These are phyloP conservation scores for Picathartes gymnocephalus DNA, from an alignment of 2,113 vertebrate species.

Conservation along the genomic window DNA sequence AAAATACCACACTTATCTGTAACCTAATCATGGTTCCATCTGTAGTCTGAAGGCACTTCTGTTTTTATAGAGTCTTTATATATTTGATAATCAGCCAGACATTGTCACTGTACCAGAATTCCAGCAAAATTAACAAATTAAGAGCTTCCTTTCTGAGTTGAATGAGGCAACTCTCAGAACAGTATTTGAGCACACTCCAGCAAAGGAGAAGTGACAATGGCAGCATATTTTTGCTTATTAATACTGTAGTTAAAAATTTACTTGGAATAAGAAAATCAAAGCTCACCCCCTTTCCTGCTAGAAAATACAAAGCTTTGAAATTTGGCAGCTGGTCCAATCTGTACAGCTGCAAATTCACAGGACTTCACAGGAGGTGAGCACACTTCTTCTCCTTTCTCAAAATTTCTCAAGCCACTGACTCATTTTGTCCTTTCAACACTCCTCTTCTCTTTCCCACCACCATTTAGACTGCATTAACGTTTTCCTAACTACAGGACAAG, in stretches of 20 bases:
- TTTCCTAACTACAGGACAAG: background rate
- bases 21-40: background rate
- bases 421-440: background rate
- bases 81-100: background rate
- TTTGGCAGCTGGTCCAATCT: background rate
- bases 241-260: background rate
- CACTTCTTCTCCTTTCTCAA: background rate
- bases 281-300: background rate
- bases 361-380: background rate
- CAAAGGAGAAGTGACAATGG: background rate
- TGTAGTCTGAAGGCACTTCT: background rate
- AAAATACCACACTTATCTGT: background rate
- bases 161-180: background rate
- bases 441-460: background rate
- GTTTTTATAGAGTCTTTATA: background rate
- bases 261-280: background rate
- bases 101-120: background rate
- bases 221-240: background rate
- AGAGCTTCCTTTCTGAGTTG: fast-evolving
- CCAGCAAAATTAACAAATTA: background rate
- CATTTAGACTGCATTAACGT: background rate
- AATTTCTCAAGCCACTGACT: background rate
- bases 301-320: background rate
- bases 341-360: background rate
- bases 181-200: background rate